Percentiles rank a stretch among this genome's conserved stretches.
These are phyloP conservation scores for Onychostruthus taczanowskii DNA, from an alignment of 2,113 vertebrate species.

Conservation along the genomic window DNA sequence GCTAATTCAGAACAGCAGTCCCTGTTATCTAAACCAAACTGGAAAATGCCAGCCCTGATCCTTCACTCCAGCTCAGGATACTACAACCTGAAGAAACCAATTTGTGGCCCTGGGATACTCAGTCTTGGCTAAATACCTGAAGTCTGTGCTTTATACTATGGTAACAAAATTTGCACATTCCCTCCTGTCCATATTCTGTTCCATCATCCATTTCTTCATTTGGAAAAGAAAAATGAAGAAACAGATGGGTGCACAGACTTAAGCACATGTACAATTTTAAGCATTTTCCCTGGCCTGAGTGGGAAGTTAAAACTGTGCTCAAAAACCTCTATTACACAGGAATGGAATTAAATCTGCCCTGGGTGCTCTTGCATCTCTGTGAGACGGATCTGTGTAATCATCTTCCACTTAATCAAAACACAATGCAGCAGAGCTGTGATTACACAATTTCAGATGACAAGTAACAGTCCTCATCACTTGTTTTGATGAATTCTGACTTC, in stretches of 20 bases:
- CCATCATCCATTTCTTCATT: not conserved
- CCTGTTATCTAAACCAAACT: not conserved
- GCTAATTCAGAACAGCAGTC: not conserved
- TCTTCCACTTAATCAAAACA: slow-evolving; percentile 46
- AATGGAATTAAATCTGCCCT: not conserved
- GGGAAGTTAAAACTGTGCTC: not conserved
- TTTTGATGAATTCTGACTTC: slow-evolving; percentile 15
- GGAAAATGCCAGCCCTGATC: not conserved
- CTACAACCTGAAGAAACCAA: not conserved
- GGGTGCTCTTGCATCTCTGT: not conserved
- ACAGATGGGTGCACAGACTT: not conserved
- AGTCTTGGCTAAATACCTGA: not conserved
- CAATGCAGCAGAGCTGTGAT: slow-evolving; percentile 11
- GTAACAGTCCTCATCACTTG: not conserved
- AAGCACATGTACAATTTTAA: not conserved
- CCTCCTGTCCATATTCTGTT: not conserved
- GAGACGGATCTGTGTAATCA: not conserved
- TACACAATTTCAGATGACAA: slow-evolving; percentile 26
- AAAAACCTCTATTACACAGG: not conserved
- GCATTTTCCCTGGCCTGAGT: not conserved
- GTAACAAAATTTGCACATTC: not conserved
- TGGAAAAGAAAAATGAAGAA: not conserved
- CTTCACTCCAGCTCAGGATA: not conserved
- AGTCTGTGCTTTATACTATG: not conserved
- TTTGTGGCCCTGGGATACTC: not conserved